Percentiles rank a stretch among this genome's conserved stretches.
These are phyloP conservation scores for Hetaerina titia DNA, from an alignment of 2,888 invertebrate species.

Conservation along the genomic window DNA sequence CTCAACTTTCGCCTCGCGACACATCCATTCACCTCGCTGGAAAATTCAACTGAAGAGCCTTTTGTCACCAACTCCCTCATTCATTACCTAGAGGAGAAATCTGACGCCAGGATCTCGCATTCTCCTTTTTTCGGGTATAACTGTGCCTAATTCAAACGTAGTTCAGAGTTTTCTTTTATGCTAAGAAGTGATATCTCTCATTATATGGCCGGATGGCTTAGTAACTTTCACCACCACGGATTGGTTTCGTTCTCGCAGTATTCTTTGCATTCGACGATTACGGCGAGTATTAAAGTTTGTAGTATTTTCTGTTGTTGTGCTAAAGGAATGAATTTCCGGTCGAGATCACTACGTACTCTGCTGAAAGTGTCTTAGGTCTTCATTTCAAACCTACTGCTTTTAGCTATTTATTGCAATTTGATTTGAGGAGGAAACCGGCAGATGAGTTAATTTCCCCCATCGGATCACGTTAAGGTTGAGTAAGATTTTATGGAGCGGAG, in stretches of 20 bases:
- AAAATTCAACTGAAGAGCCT: no score
- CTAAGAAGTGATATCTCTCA: neutral
- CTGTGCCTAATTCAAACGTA: neutral
- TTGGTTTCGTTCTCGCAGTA: no score
- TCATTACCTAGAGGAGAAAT: neutral
- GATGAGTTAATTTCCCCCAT: neutral
- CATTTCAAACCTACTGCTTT: no score
- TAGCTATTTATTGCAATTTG: neutral
- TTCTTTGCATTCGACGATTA: no score
- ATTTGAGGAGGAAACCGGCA: neutral
- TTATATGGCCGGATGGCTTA: neutral
- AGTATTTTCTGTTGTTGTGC: no score
- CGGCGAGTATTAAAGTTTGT: no score
- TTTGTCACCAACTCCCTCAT: neutral
- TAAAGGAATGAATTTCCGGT: no score
- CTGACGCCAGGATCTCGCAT: neutral
- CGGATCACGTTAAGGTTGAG: no score
- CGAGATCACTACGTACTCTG: no score
- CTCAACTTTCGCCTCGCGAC: neutral
- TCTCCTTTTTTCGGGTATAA: neutral
- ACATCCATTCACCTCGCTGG: no score
- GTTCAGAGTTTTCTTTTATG: neutral
- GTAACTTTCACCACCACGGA: no score
- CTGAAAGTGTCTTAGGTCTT: no score
- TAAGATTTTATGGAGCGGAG: neutral